phyloP scores from a whole-genome alignment of 1,140 invertebrate species.

The Forficula auricularia region DNA sequence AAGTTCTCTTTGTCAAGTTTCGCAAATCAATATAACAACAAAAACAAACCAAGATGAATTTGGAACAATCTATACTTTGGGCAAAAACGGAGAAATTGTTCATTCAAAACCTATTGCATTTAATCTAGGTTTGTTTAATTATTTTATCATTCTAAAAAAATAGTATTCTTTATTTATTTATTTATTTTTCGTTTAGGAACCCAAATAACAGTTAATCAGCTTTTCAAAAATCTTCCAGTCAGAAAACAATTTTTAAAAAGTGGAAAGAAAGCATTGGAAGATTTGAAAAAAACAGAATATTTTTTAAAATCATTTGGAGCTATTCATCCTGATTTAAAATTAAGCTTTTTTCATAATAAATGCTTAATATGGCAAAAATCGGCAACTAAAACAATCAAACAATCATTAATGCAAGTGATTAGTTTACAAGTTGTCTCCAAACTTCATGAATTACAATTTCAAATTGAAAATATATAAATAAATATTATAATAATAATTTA shows the following conservation, averaged over 20 bases:
- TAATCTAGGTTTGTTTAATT: neutral
- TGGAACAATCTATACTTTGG: slow-evolving; percentile 31
- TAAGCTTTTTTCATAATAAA: slow-evolving; percentile 36
- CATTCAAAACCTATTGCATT: slow-evolving; percentile 19
- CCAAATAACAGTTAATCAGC: slow-evolving; percentile 30
- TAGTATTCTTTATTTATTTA: too few species aligned
- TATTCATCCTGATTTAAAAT: slow-evolving; percentile 30
- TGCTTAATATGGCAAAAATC: slow-evolving; percentile 36
- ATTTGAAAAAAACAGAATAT: slow-evolving; percentile 38
- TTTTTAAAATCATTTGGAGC: slow-evolving; percentile 35
- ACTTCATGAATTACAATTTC: slow-evolving; percentile 1
- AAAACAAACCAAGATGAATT: slow-evolving; percentile 33
- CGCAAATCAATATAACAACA: slow-evolving; percentile 35
- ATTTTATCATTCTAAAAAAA: too few species aligned
- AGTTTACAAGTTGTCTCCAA: slow-evolving; percentile 25
- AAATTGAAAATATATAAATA: neutral
- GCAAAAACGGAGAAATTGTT: slow-evolving; percentile 32
- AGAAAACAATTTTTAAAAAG: slow-evolving; percentile 36
- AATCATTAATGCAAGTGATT: slow-evolving; percentile 28
- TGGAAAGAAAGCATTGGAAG: slow-evolving; percentile 31
- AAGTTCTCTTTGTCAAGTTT: slow-evolving; percentile 37
- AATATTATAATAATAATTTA: neutral
- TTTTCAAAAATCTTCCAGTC: slow-evolving; percentile 45
- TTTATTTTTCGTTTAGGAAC: slow-evolving; percentile 34
- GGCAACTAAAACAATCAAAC: slow-evolving; percentile 22